Base-by-base conservation (phyloP, 2,797 vertebrate genomes). In the Leptodactylus fallax region DNA sequence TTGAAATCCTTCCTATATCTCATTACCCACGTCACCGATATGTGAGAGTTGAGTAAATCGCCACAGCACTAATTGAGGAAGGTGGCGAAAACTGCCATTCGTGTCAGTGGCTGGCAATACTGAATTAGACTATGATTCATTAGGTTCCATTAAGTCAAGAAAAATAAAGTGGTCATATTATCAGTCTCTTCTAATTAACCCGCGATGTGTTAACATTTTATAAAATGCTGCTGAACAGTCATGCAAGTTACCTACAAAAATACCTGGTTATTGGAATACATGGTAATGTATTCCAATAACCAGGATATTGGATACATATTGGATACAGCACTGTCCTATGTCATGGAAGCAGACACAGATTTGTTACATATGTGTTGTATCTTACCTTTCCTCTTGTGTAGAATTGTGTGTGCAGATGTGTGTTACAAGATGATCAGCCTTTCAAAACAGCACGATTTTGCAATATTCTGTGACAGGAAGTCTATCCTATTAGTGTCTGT, bases 111-210 rank as follows among this genome's bases (percentile, higher is more conserved):
- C 14, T 58, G 53, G 53, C 47, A 53, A 13, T 56, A 47, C 55
- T 36, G 8, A 71, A 71, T 71, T 71, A 56, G 65, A 36, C 81
- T 36, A 83, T 71, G 69, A 76, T 60, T 47, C 55, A 85, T 49
- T 83, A 83, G 19, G 67, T n/a, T 83, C 81, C 81, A 83, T 83
- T 72, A 72, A 45, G 67, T 53, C 17, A 85, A 55, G 63, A 83
- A 83, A 49, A 63, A 81, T 65, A 65, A 81, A 81, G 14, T 81
- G 80, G 10, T 19, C 36, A 23, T 67, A 67, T 67, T 47, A 65
- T 56, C 25, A 71, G 1, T 56, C 3, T 19, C 23, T 25, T 14
- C 10, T 71, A 69, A 69, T 82, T 82, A 69, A 82, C n/a, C 47
- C n/a, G 12, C n/a, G 25, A 53, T 17, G n/a, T 14, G 8, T n/a